phyloP scores from a whole-genome alignment of 2,113 vertebrate species.

The Rhinichthys klamathensis region DNA sequence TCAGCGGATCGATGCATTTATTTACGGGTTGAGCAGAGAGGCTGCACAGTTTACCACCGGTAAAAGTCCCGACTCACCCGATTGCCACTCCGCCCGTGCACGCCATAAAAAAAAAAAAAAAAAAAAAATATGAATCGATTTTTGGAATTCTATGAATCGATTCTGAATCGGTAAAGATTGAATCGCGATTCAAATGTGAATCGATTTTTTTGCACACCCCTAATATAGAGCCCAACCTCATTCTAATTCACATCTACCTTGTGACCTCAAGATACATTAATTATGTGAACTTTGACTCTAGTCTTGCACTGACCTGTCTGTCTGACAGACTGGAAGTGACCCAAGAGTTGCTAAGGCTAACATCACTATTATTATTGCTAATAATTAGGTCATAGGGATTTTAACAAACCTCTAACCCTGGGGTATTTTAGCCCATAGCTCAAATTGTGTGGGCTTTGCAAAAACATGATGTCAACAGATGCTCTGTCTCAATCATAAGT shows the following conservation, averaged over 20 bases:
- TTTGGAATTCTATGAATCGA: too few relatives aligned
- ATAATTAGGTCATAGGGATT: neutral
- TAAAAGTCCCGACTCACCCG: too few relatives aligned
- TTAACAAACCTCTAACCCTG: neutral
- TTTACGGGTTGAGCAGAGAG: too few relatives aligned
- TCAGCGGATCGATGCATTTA: too few relatives aligned
- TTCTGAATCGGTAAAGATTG: too few relatives aligned
- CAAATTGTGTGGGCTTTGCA: neutral
- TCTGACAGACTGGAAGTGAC: neutral
- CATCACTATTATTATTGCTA: neutral
- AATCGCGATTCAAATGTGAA: too few relatives aligned
- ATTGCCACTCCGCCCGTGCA: too few relatives aligned
- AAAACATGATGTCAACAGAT: conserved; percentile 39
- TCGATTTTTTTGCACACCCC: too few relatives aligned
- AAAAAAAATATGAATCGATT: too few relatives aligned
- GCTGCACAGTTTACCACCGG: too few relatives aligned
- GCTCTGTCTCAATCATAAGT: conserved; percentile 49
- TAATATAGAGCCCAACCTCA: conserved; percentile 29
- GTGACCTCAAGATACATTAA: conserved; percentile 45
- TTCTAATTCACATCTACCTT: conserved; percentile 39
- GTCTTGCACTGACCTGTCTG: neutral
- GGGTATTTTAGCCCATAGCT: neutral
- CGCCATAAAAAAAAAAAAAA: too few relatives aligned
- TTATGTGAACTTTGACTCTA: neutral
- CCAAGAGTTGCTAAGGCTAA: neutral